Conservation (phyloP, 2,797 vertebrate genomes). For the Argya squamiceps region DNA sequence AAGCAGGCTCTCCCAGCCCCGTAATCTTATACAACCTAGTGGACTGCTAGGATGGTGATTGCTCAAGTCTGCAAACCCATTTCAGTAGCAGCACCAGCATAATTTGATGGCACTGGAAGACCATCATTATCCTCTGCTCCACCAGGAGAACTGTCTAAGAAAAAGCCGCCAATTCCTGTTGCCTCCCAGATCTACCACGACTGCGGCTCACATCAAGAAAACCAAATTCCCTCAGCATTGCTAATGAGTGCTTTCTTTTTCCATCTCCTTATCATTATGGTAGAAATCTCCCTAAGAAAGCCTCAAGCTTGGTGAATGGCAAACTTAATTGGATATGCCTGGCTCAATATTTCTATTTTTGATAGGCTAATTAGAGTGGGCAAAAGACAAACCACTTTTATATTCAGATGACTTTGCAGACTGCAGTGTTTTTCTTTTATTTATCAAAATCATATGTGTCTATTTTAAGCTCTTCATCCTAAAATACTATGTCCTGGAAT, state of each 20-base stretch:
- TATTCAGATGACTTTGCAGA: background rate
- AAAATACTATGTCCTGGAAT: slow-evolving; percentile 13
- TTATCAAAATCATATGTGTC: slow-evolving; percentile 15
- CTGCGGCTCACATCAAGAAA: background rate
- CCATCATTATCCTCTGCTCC: background rate
- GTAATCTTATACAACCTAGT: background rate
- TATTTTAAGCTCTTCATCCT: slow-evolving; percentile 15
- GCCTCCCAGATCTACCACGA: background rate
- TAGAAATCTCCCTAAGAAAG: background rate
- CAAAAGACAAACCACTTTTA: slow-evolving; percentile 4
- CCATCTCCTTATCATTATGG: slow-evolving; percentile 36
- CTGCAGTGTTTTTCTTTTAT: background rate
- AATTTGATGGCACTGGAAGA: background rate
- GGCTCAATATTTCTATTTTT: slow-evolving; percentile 55
- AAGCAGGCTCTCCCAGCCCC: background rate
- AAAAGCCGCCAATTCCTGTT: background rate
- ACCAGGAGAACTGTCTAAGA: slow-evolving; percentile 33
- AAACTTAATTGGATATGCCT: slow-evolving; percentile 11
- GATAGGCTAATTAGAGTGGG: slow-evolving; percentile 43
- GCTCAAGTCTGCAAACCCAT: background rate
- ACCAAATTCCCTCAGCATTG: background rate
- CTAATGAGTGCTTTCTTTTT: slow-evolving; percentile 49
- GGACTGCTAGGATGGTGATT: background rate
- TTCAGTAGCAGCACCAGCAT: background rate
- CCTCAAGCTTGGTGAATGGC: background rate